Evolutionary conservation across 2,888 invertebrate species (phyloP).

Genomic region (Pristionchus fissidentatus): DNA sequence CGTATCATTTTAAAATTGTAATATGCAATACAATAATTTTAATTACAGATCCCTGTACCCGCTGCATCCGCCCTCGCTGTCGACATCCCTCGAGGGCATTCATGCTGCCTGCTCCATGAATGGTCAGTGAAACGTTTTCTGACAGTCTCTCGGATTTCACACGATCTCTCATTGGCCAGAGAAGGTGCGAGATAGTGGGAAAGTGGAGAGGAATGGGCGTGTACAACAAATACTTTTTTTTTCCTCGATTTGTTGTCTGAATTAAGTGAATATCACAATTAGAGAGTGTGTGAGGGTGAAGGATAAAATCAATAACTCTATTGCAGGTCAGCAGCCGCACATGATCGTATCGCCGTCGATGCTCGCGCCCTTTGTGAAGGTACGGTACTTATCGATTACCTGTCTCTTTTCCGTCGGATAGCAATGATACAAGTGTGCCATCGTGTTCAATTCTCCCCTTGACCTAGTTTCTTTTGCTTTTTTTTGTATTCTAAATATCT

Average conservation of each 20-base stretch:
- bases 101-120: not conserved
- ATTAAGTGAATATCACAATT: not conserved
- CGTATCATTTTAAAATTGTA: no score
- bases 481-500: not conserved
- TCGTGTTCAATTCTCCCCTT: not conserved
- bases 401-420: no score
- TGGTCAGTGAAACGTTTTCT: no score
- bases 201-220: no score
- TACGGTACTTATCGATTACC: not conserved
- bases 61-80: conserved; percentile 24
- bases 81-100: conserved; percentile 12
- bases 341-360: conserved; percentile 35
- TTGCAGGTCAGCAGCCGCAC: conserved; percentile 22
- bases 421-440: no score
- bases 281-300: not conserved
- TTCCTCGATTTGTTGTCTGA: no score
- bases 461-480: not conserved
- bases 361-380: conserved; percentile 30
- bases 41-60: conserved; percentile 40
- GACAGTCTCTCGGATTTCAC: no score
- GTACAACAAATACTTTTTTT: no score
- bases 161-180: no score
- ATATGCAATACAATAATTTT: not conserved
- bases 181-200: not conserved
- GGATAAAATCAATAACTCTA: not conserved